phyloP scores from a whole-genome alignment of 2,113 vertebrate genomes.

The Spizaetus ornatus region DNA sequence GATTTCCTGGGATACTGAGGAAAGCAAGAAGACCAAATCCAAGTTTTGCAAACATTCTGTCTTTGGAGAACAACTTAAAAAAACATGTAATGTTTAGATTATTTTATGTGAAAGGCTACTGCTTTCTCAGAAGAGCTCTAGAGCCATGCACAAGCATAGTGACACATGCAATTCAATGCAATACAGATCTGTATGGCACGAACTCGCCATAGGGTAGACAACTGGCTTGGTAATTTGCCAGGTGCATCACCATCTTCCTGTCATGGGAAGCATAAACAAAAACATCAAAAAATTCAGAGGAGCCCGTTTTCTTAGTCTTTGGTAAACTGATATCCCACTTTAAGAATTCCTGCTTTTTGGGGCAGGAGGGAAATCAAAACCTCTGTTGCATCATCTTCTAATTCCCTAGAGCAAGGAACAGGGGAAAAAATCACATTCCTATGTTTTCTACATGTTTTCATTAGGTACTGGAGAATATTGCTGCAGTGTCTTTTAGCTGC shows the following conservation, averaged over 20 bases:
- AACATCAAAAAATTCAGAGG: not conserved
- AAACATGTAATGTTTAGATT: not conserved
- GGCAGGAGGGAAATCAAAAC: rapidly evolving
- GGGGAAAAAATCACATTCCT: not conserved
- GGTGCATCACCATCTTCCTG: not conserved
- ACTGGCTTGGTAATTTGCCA: not conserved
- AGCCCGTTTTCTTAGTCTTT: conserved; percentile 3
- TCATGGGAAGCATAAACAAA: conserved; percentile 31
- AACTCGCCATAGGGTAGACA: not conserved
- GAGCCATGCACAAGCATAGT: not conserved
- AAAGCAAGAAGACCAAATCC: not conserved
- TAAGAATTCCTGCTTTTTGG: not conserved
- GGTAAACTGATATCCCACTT: conserved; percentile 24
- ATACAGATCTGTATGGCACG: not conserved
- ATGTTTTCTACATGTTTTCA: conserved; percentile 27
- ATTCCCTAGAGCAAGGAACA: conserved; percentile 10
- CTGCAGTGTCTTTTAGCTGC: conserved; percentile 12
- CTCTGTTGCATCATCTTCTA: conserved; percentile 27
- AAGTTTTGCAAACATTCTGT: not conserved
- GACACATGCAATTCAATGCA: not conserved
- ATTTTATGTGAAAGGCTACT: conserved; percentile 15
- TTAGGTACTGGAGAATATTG: conserved; percentile 22
- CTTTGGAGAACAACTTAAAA: not conserved
- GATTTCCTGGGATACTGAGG: not conserved
- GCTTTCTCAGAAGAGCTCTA: not conserved